Percentiles rank a stretch among this genome's conserved stretches.
Conservation (phyloP, 1,140 invertebrate genomes). For the Heterodera schachtii region DNA sequence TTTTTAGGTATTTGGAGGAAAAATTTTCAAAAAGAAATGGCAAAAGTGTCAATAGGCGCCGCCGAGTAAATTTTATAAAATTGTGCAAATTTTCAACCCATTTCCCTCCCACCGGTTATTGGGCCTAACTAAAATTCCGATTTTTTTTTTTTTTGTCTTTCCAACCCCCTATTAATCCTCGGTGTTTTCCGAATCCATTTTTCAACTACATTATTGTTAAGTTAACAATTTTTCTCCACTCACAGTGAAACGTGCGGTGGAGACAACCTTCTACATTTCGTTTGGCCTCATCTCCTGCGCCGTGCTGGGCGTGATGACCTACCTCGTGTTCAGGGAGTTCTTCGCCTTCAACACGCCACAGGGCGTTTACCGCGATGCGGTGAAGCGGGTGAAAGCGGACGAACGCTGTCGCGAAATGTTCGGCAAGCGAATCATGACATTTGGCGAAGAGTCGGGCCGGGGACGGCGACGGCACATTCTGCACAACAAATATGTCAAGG, state of each 20-base stretch:
- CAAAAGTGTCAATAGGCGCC: no score
- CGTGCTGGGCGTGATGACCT: slow-evolving; percentile 51
- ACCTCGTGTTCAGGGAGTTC: slow-evolving; percentile 52
- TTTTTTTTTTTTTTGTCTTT: no score
- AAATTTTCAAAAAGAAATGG: no score
- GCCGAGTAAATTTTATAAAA: no score
- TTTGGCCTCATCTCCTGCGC: slow-evolving; percentile 36
- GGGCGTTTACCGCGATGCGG: slow-evolving; percentile 55
- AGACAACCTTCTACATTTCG: slow-evolving; percentile 59
- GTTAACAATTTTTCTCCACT: no score
- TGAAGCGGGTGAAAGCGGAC: slow-evolving; percentile 55
- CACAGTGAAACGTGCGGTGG: slow-evolving; percentile 51
- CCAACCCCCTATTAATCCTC: no score
- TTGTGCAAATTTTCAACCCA: no score
- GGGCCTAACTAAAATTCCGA: no score
- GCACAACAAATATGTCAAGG: slow-evolving; percentile 53
- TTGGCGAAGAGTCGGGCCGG: slow-evolving; percentile 50
- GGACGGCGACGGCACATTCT: slow-evolving; percentile 58
- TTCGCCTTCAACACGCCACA: slow-evolving; percentile 58
- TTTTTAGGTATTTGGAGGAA: no score
- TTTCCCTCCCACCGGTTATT: no score
- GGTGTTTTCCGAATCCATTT: no score
- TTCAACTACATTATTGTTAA: no score
- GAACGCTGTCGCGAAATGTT: slow-evolving; percentile 55
- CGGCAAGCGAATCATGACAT: slow-evolving; percentile 52